Conservation (phyloP, 2,797 vertebrate species). For the Dendrocincla fuliginosa region DNA sequence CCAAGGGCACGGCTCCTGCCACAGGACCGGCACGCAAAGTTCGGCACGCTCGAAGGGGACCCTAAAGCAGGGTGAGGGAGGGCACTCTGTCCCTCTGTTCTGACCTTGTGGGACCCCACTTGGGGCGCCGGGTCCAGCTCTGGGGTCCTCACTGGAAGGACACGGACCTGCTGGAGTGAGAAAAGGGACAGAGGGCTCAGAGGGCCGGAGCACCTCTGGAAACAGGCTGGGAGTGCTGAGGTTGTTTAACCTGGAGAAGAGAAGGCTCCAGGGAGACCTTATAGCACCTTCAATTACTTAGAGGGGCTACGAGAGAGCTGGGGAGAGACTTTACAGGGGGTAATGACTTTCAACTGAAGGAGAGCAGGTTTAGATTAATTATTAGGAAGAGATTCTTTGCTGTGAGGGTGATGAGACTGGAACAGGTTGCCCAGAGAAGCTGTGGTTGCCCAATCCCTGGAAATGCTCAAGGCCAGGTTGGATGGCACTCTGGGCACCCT, state of each 20-base stretch:
- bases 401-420: background rate
- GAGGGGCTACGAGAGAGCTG: background rate
- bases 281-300: background rate
- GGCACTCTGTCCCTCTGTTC: too few species aligned
- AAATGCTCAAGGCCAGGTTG: background rate
- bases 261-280: too few species aligned
- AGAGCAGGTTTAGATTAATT: background rate
- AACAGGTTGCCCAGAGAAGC: too few species aligned
- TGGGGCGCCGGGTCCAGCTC: background rate
- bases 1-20: too few species aligned
- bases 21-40: background rate
- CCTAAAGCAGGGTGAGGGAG: background rate
- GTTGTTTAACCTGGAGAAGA: background rate
- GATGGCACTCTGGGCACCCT: background rate
- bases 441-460: rapidly evolving
- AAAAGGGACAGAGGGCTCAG: background rate
- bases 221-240: background rate
- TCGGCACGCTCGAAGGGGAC: too few species aligned
- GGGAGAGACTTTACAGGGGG: background rate
- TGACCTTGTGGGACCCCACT: background rate
- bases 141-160: rapidly evolving
- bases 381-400: background rate
- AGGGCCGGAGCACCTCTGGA: background rate
- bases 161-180: background rate
- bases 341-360: too few species aligned